A percentile compares a stretch with the other conserved stretches of the same genome.
phyloP scores from a whole-genome alignment of 2,797 vertebrate genomes.

The Melopsittacus undulatus region DNA sequence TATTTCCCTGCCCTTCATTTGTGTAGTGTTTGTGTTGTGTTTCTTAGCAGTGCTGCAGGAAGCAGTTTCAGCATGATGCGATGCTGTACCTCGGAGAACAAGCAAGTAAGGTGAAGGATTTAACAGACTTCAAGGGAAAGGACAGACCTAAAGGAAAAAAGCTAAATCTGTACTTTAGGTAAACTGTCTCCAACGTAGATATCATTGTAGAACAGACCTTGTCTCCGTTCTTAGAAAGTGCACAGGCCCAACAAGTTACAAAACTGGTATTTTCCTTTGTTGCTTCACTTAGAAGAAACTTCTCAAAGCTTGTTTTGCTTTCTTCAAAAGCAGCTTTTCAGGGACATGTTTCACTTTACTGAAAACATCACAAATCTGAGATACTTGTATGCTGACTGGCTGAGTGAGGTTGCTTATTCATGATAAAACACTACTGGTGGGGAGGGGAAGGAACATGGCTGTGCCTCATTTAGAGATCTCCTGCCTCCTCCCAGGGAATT shows the following conservation, averaged over 20 bases:
- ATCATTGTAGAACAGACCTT: not conserved
- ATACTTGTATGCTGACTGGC: rapidly evolving
- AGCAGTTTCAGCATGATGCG: not conserved
- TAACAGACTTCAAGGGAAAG: not conserved
- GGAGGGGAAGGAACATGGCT: not conserved
- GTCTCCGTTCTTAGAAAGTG: not conserved
- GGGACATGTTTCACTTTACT: not conserved
- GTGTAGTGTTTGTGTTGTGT: not conserved
- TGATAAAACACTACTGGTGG: rapidly evolving
- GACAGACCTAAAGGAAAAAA: not conserved
- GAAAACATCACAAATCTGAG: not conserved
- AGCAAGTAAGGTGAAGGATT: not conserved
- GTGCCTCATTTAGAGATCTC: not conserved
- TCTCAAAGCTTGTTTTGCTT: not conserved
- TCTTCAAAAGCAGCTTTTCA: not conserved
- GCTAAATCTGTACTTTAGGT: not conserved
- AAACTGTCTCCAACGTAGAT: not conserved
- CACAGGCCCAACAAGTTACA: not conserved
- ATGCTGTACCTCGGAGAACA: not conserved
- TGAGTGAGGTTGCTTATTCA: not conserved
- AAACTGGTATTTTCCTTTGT: not conserved
- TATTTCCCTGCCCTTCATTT: not conserved
- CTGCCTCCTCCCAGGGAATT: not conserved
- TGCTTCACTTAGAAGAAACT: not conserved
- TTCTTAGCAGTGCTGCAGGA: not conserved